Base-by-base conservation (phyloP, 2,113 vertebrate species). In the Semnopithecus entellus region DNA sequence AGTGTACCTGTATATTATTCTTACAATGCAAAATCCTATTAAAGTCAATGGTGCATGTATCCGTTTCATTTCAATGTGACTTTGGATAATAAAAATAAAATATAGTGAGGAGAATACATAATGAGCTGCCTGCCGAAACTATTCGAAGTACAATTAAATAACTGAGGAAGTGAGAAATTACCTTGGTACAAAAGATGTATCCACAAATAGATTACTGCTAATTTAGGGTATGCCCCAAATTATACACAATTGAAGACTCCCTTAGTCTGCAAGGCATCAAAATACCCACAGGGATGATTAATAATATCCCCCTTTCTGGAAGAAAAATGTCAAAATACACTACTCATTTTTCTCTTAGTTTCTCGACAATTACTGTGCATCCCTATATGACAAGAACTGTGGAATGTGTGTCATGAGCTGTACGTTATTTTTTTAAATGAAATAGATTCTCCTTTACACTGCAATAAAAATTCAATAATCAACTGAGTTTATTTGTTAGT, bases 11-110 rank as follows among this genome's bases (percentile, higher is more conserved):
- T 40, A 30, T 97, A 97, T 98, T 98, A 97, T 95, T 98, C 88
- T 97, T 98, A 92, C 97, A 98, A 93, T 97, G 91, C 88, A 91
- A 98, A 98, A 97, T 96, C 80, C 1, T 94, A 97, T 98, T 98
- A 98, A 98, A 98, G 78, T 97, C 97, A 98, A 70, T 96, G 97
- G 94, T 98, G 97, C 98, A 92, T 98, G 97, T 97, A 98, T 98
- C 96, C 95, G 96, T 97, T 97, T 98, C 95, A 94, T 94, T 98
- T 98, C 97, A 98, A 98, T 98, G 97, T 98, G 98, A 98, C 98
- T 98, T 98, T 98, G 97, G 97, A 90, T 96, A 97, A 96, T 98
- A 98, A 98, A 98, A 98, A 98, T 92, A 96, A 81, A 97, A 90
- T 96, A 96, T 9, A 97, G 95, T 97, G 95, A 98, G 95, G 89